phyloP scores from a whole-genome alignment of 2,113 vertebrate genomes.

The Thymallus thymallus region DNA sequence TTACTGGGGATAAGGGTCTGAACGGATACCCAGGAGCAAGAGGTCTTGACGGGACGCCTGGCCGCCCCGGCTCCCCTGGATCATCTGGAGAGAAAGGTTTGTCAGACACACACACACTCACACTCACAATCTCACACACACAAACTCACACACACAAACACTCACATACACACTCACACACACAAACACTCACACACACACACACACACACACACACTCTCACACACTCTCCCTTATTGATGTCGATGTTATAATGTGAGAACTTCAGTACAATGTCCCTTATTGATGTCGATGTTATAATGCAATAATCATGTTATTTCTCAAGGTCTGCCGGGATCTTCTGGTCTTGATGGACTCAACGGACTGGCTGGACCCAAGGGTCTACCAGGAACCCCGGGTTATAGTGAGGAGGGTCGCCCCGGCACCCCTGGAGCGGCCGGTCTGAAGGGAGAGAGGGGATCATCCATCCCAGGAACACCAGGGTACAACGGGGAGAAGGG shows the following conservation, averaged over 20 bases:
- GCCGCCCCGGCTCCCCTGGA: constrained; percentile 71
- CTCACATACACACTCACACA: neutral
- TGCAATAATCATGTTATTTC: neutral
- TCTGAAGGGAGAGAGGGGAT: constrained; percentile 84
- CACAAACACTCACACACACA: neutral
- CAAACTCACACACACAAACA: neutral
- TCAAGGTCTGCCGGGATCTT: constrained; percentile 81
- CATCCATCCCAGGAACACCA: constrained; percentile 70
- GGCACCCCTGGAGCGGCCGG: constrained; percentile 82
- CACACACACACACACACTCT: too few species aligned
- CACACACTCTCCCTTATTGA: too few species aligned
- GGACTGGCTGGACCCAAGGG: constrained; percentile 90
- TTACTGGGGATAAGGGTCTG: constrained; percentile 75
- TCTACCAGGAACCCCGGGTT: constrained; percentile 83
- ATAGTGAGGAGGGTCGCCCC: constrained; percentile 65
- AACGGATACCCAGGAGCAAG: constrained; percentile 76
- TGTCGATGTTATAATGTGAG: too few species aligned
- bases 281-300: neutral
- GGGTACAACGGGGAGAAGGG: constrained; percentile 82
- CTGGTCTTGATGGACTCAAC: constrained; percentile 88
- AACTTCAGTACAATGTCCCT: too few species aligned
- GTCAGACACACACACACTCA: neutral
- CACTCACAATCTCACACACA: too few species aligned
- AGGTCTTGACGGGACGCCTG: constrained; percentile 76
- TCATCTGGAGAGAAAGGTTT: constrained; percentile 81